Base-by-base conservation (phyloP, 2,888 invertebrate genomes). In the Erebia aethiops region DNA sequence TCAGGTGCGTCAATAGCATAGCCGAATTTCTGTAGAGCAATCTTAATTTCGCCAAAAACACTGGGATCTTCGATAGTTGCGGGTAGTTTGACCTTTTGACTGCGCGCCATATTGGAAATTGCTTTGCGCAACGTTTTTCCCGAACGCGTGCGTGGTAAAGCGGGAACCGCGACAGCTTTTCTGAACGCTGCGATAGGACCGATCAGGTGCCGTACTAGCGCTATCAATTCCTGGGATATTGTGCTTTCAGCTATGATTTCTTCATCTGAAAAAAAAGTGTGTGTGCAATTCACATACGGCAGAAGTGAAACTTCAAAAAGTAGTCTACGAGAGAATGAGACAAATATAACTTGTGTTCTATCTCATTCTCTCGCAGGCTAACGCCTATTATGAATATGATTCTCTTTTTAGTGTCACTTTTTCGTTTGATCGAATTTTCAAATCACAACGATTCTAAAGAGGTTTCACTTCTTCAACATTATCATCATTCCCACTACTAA, bases 151-250 rank as follows among this genome's bases (percentile, higher is more conserved):
- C 98, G 95, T 0, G 99, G 99, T 57, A 99, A 87, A 0, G 95
- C 97, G 16, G 95, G 95, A 0, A 99, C 97, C 0, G 97, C 94
- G 0, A 96, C 95, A 0, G 97, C 97, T 76, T 96, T 92, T 75
- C 96, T 95, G 86, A 99, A 98, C 0, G 98, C 95, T 1, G 98
- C 98, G 9, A 99, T 98, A 0, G 98, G 98, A 0, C 98, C 98
- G 66, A 98, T 95, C 56, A 95, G 77, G 62, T 93, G 92, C 18
- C 93, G 88, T 0, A 93, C 92, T 1, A 92, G 73, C 0, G 90
- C 89, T 10, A 92, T 91, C 52, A 92, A 75, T 72, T 93, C 92
- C 78, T 90, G 91, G 0, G 91, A 91, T 4, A 93, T 91, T 7
- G 90, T 89, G 69, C 82, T 86, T 75, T 93, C 93, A 0, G 89